phyloP scores from a whole-genome alignment of 2,797 vertebrate genomes.

The Arrhamphus sclerolepis region DNA sequence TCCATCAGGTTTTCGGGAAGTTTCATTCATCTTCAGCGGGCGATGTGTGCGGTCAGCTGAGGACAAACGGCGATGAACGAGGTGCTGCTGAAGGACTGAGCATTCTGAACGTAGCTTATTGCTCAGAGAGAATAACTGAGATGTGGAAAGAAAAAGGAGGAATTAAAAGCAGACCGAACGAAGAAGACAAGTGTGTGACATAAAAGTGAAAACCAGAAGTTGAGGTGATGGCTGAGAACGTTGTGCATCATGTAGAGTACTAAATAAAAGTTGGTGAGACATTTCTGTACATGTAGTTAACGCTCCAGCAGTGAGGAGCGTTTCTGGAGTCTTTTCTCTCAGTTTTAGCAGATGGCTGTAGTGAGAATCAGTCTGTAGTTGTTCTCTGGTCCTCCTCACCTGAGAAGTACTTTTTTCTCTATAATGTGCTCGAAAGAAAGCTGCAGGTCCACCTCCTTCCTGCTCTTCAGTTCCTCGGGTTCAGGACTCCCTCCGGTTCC shows the following conservation, averaged over 20 bases:
- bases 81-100: constrained; percentile 11
- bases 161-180: not conserved
- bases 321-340: constrained; percentile 9
- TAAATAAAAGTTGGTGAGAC: constrained; percentile 8
- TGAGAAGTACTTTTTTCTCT: not conserved
- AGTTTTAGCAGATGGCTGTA: constrained; percentile 1
- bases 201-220: not conserved
- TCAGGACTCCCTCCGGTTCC: too few species aligned
- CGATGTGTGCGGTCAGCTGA: too few species aligned
- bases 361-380: constrained; percentile 31
- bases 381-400: constrained; percentile 8
- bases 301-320: constrained; percentile 17
- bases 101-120: constrained; percentile 60
- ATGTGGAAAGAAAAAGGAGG: constrained; percentile 10
- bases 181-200: too few species aligned
- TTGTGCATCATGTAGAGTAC: constrained; percentile 19
- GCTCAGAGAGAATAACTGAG: constrained; percentile 17
- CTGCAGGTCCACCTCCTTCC: constrained; percentile 28
- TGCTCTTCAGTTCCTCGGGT: constrained; percentile 15
- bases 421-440: constrained; percentile 3
- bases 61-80: too few species aligned
- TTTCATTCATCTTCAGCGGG: too few species aligned
- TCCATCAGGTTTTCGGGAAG: not conserved
- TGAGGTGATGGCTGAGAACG: constrained; percentile 17
- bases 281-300: constrained; percentile 52